Base-by-base conservation (phyloP, 2,113 vertebrate species). In the Psammodynastes pulverulentus region DNA sequence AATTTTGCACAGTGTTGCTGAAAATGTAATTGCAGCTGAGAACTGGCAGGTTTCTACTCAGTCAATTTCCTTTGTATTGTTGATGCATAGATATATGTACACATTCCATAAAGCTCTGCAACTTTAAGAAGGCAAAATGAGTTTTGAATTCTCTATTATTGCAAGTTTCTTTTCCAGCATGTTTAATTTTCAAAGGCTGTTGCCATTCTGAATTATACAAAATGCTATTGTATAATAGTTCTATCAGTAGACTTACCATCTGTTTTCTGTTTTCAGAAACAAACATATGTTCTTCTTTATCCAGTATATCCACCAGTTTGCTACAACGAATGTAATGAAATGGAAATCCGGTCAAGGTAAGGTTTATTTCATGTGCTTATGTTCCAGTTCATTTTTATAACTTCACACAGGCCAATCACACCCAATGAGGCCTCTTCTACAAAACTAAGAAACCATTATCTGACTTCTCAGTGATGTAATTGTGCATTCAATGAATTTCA, bases 271-370 rank as follows among this genome's bases (percentile, higher is more conserved):
- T 95, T 97, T 94, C 88, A 94, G 95, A 94, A 67, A 93, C 89
- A 95, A 92, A 95, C 94, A 96, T 94, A 94, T 94, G 95, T 97
- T 95, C 94, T 93, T 97, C 95, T 95, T 97, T 97, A 97, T 97
- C 95, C 95, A 97, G 95, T 96, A 96, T 96, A 95, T 96, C 96
- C 96, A 97, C 95, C 95, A 96, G 96, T 96, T 96, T 97, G 96
- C 96, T 97, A 95, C 91, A 96, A 95, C 90, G 96, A 96, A 96
- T 95, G 96, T 95, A 95, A 93, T 96, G 93, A 97, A 96, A 94
- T 96, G 96, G 94, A 94, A 97, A 96, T 96, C 95, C 96, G 94
- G 92, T 96, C 95, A 97, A 97, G 95, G 96, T 97, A 93, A 97
- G 96, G 95, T 95, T 96, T 97, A 97, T 97, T 96, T 96, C 94